phyloP scores from a whole-genome alignment of 2,888 invertebrate genomes.

The Brachyptera putata region DNA sequence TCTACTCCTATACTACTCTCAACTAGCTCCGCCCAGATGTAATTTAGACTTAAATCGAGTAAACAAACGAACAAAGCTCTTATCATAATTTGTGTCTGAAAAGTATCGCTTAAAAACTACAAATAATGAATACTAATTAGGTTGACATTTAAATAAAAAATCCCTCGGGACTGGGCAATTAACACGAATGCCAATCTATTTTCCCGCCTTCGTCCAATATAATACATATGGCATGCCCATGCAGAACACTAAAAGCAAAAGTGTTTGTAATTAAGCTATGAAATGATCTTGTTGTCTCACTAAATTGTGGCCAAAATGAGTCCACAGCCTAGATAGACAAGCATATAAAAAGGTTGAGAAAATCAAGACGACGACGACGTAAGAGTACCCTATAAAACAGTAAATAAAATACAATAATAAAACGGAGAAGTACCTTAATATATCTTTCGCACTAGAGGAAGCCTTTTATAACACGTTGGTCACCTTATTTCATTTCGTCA shows the following conservation, averaged over 20 bases:
- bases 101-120: too few relatives aligned
- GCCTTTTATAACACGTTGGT: not conserved
- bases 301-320: not conserved
- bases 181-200: not conserved
- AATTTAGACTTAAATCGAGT: too few relatives aligned
- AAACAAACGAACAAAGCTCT: too few relatives aligned
- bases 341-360: not conserved
- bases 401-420: constrained; percentile 18
- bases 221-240: too few relatives aligned
- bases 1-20: too few relatives aligned
- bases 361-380: constrained; percentile 1
- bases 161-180: not conserved
- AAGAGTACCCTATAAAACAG: constrained; percentile 17
- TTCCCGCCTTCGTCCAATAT: too few relatives aligned
- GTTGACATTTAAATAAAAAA: not conserved
- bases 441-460: not conserved
- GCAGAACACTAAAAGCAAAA: not conserved
- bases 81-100: too few relatives aligned
- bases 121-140: constrained; percentile 7
- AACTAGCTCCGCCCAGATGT: too few relatives aligned
- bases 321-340: too few relatives aligned
- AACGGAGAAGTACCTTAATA: constrained; percentile 10
- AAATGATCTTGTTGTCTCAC: too few relatives aligned
- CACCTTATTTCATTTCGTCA: constrained; percentile 20
- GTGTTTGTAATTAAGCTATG: not conserved